These are phyloP conservation scores for Ceraclea dissimilis DNA, from an alignment of 2,888 invertebrate genomes.

Conservation along the genomic window DNA sequence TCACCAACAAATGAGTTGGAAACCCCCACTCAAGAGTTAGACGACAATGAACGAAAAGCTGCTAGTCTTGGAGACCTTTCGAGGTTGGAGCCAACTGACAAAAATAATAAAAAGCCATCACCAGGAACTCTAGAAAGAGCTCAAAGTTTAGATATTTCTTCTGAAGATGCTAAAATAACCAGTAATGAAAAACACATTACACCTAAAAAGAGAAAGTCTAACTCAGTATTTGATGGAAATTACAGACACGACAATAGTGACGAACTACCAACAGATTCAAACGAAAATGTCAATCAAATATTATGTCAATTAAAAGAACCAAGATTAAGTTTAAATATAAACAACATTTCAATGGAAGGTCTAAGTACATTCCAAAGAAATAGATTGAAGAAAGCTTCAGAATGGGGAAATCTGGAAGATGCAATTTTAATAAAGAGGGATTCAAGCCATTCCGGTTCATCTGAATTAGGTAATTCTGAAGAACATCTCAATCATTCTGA, in stretches of 20 bases:
- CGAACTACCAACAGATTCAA: slow-evolving; percentile 39
- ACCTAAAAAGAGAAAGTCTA: slow-evolving; percentile 61
- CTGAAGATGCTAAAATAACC: slow-evolving; percentile 42
- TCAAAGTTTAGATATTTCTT: slow-evolving; percentile 70
- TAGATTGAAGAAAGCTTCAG: slow-evolving; percentile 64
- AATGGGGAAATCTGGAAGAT: slow-evolving; percentile 70
- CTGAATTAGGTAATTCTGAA: slow-evolving; percentile 32
- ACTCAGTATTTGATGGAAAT: slow-evolving; percentile 45
- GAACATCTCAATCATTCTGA: slow-evolving; percentile 20
- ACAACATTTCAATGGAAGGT: slow-evolving; percentile 53
- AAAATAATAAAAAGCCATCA: slow-evolving; percentile 37
- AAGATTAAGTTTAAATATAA: slow-evolving; percentile 46
- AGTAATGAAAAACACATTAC: slow-evolving; percentile 37
- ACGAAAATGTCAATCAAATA: slow-evolving; percentile 37
- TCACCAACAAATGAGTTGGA: slow-evolving; percentile 52
- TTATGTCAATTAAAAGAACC: slow-evolving; percentile 48
- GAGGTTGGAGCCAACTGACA: slow-evolving; percentile 49
- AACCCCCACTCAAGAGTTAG: slow-evolving; percentile 45
- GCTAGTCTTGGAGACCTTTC: slow-evolving; percentile 74
- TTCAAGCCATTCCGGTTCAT: slow-evolving; percentile 42
- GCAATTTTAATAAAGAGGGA: slow-evolving; percentile 55
- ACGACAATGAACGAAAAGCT: slow-evolving; percentile 63
- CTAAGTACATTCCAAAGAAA: slow-evolving; percentile 60
- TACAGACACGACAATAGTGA: slow-evolving; percentile 42
- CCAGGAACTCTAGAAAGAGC: slow-evolving; percentile 65